Evolutionary conservation across 2,797 vertebrate genomes (phyloP), one percentile per base, ranked within the genome.

Genomic region (Euthynnus affinis): DNA sequence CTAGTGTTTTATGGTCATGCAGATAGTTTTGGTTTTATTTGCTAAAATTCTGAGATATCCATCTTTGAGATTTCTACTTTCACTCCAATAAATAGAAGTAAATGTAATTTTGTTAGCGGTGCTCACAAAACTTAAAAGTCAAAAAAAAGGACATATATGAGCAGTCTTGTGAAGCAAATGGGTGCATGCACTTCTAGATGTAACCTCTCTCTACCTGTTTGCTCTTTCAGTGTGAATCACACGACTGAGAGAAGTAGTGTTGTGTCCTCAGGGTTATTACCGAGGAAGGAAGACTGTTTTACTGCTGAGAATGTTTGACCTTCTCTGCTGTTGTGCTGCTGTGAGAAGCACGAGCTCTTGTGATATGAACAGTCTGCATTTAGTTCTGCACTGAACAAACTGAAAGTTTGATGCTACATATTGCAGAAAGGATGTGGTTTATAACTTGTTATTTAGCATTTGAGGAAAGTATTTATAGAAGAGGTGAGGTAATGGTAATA

Each of bases 231-330:
- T 69, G 42, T 55, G 51, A 48, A 78, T 66, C 44, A 73, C 55
- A 25, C 49, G 60, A 1, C 37, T 66, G 42, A 57, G 46, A 52
- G 61, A 10, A 17, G 37, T 1, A 2, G 17, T 42, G 51, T 5
- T 52, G 4, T 53, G 40, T 71, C 64, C 23, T 73, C 22, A 13
- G 60, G 60, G 48, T 64, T 40, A 9, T 25, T 70, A 42, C 57
- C n/a, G 27, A 74, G 64, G 32, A 32, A 65, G 9, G 55, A 57
- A 60, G 65, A 76, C 20, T 52, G 49, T 70, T 71, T 78, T 14
- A 34, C 64, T 51, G 56, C 56, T 34, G 32, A 74, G 64, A 29
- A 66, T 40, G 37, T 74, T 67, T 87, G 81, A 80, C 63, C 79
- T 74, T 71, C 70, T 68, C 58, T 63, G 42, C 70, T 51, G 37